Evolutionary conservation across 2,113 vertebrate genomes (phyloP).

Genomic region (Climacteris rufus): DNA sequence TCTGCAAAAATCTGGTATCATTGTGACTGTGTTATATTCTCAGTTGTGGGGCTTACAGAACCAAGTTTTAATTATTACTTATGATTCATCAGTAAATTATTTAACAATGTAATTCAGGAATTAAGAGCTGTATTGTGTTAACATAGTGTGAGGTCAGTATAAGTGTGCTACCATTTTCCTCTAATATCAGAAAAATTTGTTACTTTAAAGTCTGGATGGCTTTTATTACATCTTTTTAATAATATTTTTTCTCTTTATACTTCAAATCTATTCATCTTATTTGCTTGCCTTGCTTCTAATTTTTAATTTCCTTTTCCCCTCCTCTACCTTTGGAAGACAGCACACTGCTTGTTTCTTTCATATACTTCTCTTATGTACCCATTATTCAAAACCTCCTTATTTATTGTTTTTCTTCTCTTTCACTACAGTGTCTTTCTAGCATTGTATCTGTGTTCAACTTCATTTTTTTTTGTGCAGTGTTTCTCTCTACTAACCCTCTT

Average conservation of each 20-base stretch:
- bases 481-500: background rate
- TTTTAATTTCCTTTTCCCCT: slow-evolving; percentile 32
- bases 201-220: background rate
- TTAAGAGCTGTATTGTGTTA: background rate
- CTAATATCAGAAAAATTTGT: background rate
- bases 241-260: background rate
- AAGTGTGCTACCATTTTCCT: background rate
- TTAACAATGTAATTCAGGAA: background rate
- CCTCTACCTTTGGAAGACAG: background rate
- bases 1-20: background rate
- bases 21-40: background rate
- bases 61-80: slow-evolving; percentile 6
- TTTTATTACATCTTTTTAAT: slow-evolving; percentile 1
- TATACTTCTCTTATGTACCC: background rate
- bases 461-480: background rate
- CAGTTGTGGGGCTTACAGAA: background rate
- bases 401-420: background rate
- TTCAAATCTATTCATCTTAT: background rate
- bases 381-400: background rate
- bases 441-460: background rate
- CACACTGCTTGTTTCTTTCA: background rate
- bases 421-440: background rate
- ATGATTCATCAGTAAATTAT: slow-evolving; percentile 9
- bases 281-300: background rate
- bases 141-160: background rate